A percentile compares a stretch with the other conserved stretches of the same genome.
These are phyloP conservation scores for Rhingia campestris DNA, from an alignment of 2,888 invertebrate genomes.

Conservation along the genomic window DNA sequence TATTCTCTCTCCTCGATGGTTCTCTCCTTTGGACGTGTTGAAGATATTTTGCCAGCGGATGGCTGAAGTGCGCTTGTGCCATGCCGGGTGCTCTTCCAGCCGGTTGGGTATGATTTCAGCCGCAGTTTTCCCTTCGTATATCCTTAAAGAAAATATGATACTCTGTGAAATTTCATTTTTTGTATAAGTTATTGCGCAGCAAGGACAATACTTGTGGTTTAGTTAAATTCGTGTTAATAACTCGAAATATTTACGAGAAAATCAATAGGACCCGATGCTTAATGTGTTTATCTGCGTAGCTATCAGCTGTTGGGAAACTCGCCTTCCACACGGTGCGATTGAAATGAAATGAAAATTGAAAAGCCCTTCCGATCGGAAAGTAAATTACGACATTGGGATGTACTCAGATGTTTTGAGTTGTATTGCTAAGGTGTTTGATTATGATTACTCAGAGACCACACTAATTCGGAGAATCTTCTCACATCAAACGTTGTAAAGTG, in stretches of 20 bases:
- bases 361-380: not conserved
- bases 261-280: constrained; percentile 14
- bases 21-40: constrained; percentile 1
- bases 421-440: not conserved
- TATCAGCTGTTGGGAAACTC: not conserved
- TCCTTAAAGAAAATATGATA: too few species aligned
- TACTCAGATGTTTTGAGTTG: constrained; percentile 29
- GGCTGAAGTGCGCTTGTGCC: constrained; percentile 56
- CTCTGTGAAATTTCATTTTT: not conserved
- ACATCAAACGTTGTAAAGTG: too few species aligned
- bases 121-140: constrained; percentile 1
- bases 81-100: constrained; percentile 35
- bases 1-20: not conserved
- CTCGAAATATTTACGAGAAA: constrained; percentile 15
- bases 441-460: too few species aligned
- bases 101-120: constrained; percentile 42
- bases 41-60: not conserved
- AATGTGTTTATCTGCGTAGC: not conserved
- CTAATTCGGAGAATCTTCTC: too few species aligned
- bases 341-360: constrained; percentile 26
- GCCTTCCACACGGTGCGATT: constrained; percentile 1
- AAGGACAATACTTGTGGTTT: not conserved
- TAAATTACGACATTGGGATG: not conserved
- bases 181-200: constrained; percentile 13
- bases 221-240: not conserved